Evolutionary conservation across 2,113 vertebrate species (phyloP), one percentile per base, ranked within the genome.

Genomic region (Festucalex cinctus): DNA sequence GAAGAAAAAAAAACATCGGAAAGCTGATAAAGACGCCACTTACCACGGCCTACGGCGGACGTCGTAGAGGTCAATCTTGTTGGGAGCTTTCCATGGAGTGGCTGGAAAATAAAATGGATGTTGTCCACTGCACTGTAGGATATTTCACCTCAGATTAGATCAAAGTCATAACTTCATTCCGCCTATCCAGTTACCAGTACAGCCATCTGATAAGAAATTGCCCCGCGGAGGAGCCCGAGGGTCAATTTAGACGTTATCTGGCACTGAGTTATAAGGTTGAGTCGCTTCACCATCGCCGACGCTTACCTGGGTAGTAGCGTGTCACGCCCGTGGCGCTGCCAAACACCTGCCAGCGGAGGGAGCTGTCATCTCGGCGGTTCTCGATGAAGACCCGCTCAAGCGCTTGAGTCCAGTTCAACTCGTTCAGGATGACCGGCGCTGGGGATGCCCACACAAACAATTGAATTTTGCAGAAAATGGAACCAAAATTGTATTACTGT

Each of bases 41-140:
- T 85, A 99, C 97, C 97, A 99, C 14, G 96, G 96, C 79, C 97
- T 93, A 75, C 97, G 91, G 86, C 97, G 95, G 65, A 99, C 97
- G 0, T 99, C 97, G 0, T 99, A 99, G 75, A 99, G 93, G 91
- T 98, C 97, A 4, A 99, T 98, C 92, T 98, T 98, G 78, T 98
- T 97, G 78, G 95, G 95, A 1, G 94, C 94, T 88, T 93, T 93
- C 97, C 97, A 99, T 0, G 95, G 95, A 58, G 96, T 95, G 69
- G 97, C 97, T 98, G 89, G 6, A 70, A 65, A 78, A 82, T 37
- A 78, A 72, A 62, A 72, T 71, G 76, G 5, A 70, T 58, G 43
- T 26, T 8, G 53, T 61, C 43, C 19, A 26, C 53, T 59, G 64
- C 43, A 69, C 65, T 75, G 67, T 69, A 56, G 78, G 76, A 84